Percentiles rank a stretch among this genome's conserved stretches.
Evolutionary conservation across 2,113 vertebrate species (phyloP).

Genomic region (Phoxinus phoxinus): DNA sequence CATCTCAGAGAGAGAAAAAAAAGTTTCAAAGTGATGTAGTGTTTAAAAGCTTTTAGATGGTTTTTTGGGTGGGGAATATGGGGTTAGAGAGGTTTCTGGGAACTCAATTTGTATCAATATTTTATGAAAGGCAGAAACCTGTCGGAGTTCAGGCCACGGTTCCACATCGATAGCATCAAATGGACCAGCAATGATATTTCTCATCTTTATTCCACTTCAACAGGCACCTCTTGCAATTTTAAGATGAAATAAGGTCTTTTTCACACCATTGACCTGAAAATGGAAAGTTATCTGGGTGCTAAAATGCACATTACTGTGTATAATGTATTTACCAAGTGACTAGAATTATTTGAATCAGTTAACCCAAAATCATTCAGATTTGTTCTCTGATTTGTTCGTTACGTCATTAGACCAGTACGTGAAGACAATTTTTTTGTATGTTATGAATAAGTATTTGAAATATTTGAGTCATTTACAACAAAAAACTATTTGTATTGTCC

Average conservation of each 20-base stretch:
- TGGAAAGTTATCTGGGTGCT: background rate
- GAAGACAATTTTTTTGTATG: background rate
- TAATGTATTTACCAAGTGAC: background rate
- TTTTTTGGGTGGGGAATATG: conserved; percentile 16
- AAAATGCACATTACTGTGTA: background rate
- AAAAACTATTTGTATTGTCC: background rate
- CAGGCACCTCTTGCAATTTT: background rate
- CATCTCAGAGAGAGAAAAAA: background rate
- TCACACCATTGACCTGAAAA: conserved; percentile 26
- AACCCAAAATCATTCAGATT: background rate
- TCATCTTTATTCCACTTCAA: conserved; percentile 2
- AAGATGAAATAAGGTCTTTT: background rate
- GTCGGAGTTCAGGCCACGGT: conserved; percentile 3
- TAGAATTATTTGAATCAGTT: background rate
- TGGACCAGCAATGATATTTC: conserved; percentile 8
- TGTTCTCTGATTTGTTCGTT: background rate
- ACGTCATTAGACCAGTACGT: background rate
- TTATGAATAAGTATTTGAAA: background rate
- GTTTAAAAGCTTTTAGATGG: conserved; percentile 31
- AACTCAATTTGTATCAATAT: conserved; percentile 33
- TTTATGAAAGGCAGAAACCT: conserved; percentile 30
- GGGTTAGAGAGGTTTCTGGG: conserved; percentile 17
- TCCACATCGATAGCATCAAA: conserved; percentile 15
- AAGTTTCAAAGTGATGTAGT: conserved; percentile 21
- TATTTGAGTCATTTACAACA: background rate